Evolutionary conservation across 1,140 invertebrate genomes (phyloP).

Genomic region (Halictus rubicundus): DNA sequence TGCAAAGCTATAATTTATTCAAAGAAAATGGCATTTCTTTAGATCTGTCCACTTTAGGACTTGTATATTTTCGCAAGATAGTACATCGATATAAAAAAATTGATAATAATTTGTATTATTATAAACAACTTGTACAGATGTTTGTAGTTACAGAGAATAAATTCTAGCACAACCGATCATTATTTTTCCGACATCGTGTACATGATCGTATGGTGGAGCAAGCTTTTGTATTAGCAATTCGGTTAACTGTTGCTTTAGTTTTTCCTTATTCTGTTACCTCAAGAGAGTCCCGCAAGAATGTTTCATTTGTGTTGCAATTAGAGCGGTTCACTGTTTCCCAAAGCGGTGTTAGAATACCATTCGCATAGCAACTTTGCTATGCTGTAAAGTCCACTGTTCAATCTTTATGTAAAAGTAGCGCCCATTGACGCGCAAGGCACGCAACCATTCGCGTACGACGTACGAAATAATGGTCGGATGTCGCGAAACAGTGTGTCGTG

Average conservation of each 20-base stretch:
- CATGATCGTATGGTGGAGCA: too few species aligned
- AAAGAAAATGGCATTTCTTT: too few species aligned
- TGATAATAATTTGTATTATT: too few species aligned
- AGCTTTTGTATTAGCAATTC: background rate
- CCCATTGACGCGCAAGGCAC: background rate
- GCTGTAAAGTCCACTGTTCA: background rate
- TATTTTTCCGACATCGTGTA: too few species aligned
- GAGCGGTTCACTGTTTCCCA: background rate
- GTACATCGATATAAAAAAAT: too few species aligned
- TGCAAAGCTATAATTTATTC: too few species aligned
- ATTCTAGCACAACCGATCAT: too few species aligned
- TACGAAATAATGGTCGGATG: conserved; percentile 30
- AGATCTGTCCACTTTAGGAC: too few species aligned
- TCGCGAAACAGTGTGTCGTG: conserved; percentile 2
- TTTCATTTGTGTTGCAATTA: background rate
- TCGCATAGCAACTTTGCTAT: background rate
- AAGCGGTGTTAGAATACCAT: too few species aligned
- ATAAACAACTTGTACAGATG: too few species aligned
- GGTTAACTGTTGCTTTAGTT: background rate
- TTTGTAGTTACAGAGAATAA: too few species aligned
- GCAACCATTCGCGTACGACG: conserved; percentile 37
- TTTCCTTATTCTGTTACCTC: background rate
- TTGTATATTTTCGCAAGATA: too few species aligned
- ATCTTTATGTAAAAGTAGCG: conserved; percentile 1
- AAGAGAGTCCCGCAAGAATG: background rate